Evolutionary conservation across 23 tunicate genomes (phyloP), one percentile per base, ranked within the genome.

Genomic region (Phallusia fumigata): DNA sequence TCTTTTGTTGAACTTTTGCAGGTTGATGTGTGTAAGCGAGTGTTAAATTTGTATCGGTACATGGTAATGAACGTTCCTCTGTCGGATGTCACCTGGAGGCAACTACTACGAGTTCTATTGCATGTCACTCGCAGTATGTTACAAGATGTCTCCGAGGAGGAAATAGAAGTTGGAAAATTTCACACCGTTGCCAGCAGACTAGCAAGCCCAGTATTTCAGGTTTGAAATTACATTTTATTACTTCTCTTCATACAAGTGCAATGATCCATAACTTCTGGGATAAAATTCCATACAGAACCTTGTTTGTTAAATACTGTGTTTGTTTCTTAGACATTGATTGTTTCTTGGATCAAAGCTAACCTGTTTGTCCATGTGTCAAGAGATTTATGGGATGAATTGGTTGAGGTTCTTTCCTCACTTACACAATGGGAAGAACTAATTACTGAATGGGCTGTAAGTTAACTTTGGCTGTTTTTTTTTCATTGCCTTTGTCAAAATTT

Each of bases 331-430:
- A 95, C 99, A 13, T 77, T 95, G 52, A 90, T 95, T 47, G 96
- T 95, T 15, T 90, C 99, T 34, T 95, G 95, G 99, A 95, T 95
- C 74, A 95, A 95, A 80, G 99, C 99, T 18, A 86, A 82, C 64
- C 80, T 95, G 74, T 84, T 79, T 77, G 92, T 87, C 11, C 84
- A 84, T 19, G 96, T 95, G 24, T 90, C 99, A 49, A 73, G 89
- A 22, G 94, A 84, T 31, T 76, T 95, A 22, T 95, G 99, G 99
- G 95, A 95, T 81, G 95, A 95, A 44, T 36, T 90, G 78, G 91
- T 95, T 0, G 87, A 86, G 73, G 86, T 95, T 50, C 50, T 87
- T 28, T 84, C 89, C 0, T 74, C 88, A 30, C 74, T 82, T 33
- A 91, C 91, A 30, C 80, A 90, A 51, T 90, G 91, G 91, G 79